phyloP scores from a whole-genome alignment of 1,140 invertebrate species.

The Brachionus plicatilis region DNA sequence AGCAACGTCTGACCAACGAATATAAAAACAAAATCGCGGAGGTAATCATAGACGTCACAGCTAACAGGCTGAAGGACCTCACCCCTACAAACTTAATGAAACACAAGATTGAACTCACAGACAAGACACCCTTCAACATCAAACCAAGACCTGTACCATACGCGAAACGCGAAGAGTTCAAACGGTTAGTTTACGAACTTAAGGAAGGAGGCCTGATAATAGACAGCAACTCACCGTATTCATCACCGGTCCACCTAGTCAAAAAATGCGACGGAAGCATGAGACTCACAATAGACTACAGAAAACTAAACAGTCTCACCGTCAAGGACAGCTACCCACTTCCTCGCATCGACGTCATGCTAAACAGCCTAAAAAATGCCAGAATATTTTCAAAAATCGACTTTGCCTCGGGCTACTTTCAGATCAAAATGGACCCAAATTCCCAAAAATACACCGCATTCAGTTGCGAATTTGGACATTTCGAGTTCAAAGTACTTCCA shows the following conservation, averaged over 20 bases:
- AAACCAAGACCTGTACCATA: background rate
- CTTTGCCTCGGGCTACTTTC: background rate
- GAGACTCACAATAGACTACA: background rate
- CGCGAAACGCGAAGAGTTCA: background rate
- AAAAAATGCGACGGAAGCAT: slow-evolving; percentile 1
- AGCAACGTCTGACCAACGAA: background rate
- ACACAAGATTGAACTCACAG: background rate
- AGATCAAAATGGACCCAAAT: slow-evolving; percentile 2
- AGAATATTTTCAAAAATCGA: background rate
- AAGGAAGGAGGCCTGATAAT: background rate
- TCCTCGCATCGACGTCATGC: slow-evolving; percentile 19
- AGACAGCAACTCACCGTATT: background rate
- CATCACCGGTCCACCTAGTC: background rate
- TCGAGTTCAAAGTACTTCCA: slow-evolving; percentile 40
- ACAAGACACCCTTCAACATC: background rate
- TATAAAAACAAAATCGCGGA: background rate
- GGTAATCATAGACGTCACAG: background rate
- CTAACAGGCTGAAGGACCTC: background rate
- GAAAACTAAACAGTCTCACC: background rate
- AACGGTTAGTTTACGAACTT: background rate
- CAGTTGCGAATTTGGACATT: slow-evolving; percentile 30
- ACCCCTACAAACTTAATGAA: background rate
- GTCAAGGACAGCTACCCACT: background rate
- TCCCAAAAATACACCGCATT: slow-evolving; percentile 42
- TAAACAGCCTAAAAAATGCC: background rate